phyloP scores from a whole-genome alignment of 2,797 vertebrate species.

The Tenualosa ilisha region DNA sequence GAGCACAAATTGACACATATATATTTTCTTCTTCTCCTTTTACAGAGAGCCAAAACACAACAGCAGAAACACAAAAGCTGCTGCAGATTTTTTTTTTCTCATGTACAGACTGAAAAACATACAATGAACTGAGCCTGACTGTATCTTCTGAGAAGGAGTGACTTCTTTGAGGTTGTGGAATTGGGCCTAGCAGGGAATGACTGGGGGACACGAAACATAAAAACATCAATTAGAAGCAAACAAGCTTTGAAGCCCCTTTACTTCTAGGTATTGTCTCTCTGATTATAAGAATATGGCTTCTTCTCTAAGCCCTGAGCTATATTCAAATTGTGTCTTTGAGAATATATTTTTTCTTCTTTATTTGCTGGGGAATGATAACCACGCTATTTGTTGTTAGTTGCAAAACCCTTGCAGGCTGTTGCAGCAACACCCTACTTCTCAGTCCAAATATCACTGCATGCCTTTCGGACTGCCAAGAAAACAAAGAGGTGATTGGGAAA shows the following conservation, averaged over 20 bases:
- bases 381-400: slow-evolving; percentile 37
- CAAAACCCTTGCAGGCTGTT: slow-evolving; percentile 20
- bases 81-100: neutral
- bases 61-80: slow-evolving; percentile 6
- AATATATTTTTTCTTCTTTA: slow-evolving; percentile 38
- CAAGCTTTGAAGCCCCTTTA: slow-evolving; percentile 53
- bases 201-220: slow-evolving; percentile 54
- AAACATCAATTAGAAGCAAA: slow-evolving; percentile 57
- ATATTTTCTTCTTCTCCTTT: slow-evolving; percentile 15
- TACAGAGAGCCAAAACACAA: neutral
- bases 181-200: slow-evolving; percentile 48
- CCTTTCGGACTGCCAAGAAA: slow-evolving; percentile 3
- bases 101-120: slow-evolving; percentile 16
- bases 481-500: slow-evolving; percentile 12
- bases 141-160: slow-evolving; percentile 32
- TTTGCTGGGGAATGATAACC: slow-evolving; percentile 38
- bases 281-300: slow-evolving; percentile 37
- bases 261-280: slow-evolving; percentile 51
- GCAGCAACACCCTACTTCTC: slow-evolving; percentile 11
- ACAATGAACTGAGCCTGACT: slow-evolving; percentile 6
- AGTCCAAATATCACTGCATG: slow-evolving; percentile 16
- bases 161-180: slow-evolving; percentile 41
- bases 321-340: slow-evolving; percentile 55
- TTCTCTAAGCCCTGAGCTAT: slow-evolving; percentile 49
- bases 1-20: slow-evolving; percentile 25